Evolutionary conservation across 2,113 vertebrate species (phyloP), one percentile per base, ranked within the genome.

Genomic region (Piaya cayana): DNA sequence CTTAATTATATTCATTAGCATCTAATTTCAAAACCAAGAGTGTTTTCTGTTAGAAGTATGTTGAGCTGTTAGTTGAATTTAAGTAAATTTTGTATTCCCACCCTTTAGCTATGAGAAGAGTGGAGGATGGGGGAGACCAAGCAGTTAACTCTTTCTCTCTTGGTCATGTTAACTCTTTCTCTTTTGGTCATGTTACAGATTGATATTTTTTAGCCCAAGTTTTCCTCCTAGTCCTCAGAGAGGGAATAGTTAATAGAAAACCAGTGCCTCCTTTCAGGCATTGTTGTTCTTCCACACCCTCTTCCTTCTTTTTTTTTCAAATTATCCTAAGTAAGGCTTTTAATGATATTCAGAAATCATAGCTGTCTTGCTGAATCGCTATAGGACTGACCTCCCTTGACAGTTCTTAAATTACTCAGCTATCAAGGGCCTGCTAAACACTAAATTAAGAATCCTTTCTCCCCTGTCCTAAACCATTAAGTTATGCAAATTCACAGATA

Each of bases 401-500:
- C 98, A 98, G 98, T 98, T 98, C 98, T 98, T 98, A 98, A 98
- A 98, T 98, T 98, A 98, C 98, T 98, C 98, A 98, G 98, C 98
- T 98, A 98, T 98, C 98, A 98, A 98, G 98, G 98, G 98, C 98
- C 98, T 98, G 98, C 98, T 98, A 98, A 98, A 98, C 98, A 98
- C 98, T 98, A 98, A 98, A 98, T 98, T 98, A 98, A 98, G 98
- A 98, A 98, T 98, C 98, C 97, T 98, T 97, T 98, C 98, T 98
- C 97, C 98, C 97, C 98, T 98, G 98, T 98, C 98, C 98, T 98
- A 98, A 98, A 98, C 98, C 98, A 98, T 98, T 98, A 98, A 98
- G 98, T 98, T 98, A 98, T 98, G 98, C 98, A 98, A 98, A 98
- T 98, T 98, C 98, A 98, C 98, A 98, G 98, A 98, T 98, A 98